phyloP scores from a whole-genome alignment of 1,140 invertebrate species.

The Pristionchus pacificus region DNA sequence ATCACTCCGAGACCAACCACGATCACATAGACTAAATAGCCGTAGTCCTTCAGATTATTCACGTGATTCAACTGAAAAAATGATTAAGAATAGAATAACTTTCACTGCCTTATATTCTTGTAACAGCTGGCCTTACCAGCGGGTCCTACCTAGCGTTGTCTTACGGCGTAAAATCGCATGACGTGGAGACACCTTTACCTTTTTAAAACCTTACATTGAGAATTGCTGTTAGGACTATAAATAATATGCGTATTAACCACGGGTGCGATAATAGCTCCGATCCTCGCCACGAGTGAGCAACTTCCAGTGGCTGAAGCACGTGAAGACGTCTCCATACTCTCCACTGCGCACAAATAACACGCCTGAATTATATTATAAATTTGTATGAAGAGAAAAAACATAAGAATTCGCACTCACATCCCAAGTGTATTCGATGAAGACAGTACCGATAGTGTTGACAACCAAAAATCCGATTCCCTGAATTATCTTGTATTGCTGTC shows the following conservation, averaged over 20 bases:
- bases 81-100: too few species aligned
- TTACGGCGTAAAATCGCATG: too few species aligned
- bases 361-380: too few species aligned
- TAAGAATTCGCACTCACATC: too few species aligned
- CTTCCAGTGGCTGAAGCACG: slow-evolving; percentile 44
- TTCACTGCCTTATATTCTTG: too few species aligned
- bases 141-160: too few species aligned
- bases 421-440: slow-evolving; percentile 56
- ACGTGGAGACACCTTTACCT: neutral
- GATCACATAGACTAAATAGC: slow-evolving; percentile 51
- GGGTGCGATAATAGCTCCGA: slow-evolving; percentile 51
- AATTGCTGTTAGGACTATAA: neutral
- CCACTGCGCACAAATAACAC: slow-evolving; percentile 51
- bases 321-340: slow-evolving; percentile 45
- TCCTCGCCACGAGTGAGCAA: slow-evolving; percentile 50
- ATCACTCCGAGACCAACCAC: slow-evolving; percentile 46
- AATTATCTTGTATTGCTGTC: too few species aligned
- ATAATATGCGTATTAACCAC: slow-evolving; percentile 23
- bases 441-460: slow-evolving; percentile 46
- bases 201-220: neutral
- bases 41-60: slow-evolving; percentile 45
- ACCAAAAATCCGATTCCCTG: slow-evolving; percentile 45
- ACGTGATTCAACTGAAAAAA: slow-evolving; percentile 49
- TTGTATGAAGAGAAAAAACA: too few species aligned
- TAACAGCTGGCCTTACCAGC: too few species aligned